A percentile compares a stretch with the other conserved stretches of the same genome.
Evolutionary conservation across 2,888 invertebrate genomes (phyloP).

Genomic region (Syritta pipiens): DNA sequence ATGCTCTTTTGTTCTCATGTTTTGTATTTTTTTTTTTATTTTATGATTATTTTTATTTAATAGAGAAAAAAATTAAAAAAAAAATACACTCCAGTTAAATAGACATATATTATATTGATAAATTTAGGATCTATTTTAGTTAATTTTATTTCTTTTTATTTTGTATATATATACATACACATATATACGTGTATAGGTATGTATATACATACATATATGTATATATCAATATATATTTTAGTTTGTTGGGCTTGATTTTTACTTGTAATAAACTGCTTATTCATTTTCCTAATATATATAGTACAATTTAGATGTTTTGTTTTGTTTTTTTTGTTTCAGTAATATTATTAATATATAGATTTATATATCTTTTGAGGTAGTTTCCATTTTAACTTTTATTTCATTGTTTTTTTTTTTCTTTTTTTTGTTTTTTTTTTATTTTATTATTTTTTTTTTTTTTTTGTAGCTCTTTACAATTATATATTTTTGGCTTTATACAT

Average conservation of each 20-base stretch:
- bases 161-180: constrained; percentile 16
- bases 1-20: constrained; percentile 17
- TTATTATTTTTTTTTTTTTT: constrained; percentile 21
- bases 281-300: constrained; percentile 64
- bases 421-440: constrained; percentile 39
- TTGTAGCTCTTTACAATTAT: constrained; percentile 59
- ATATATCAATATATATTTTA: constrained; percentile 36
- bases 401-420: constrained; percentile 50
- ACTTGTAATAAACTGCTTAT: constrained; percentile 53
- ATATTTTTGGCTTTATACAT: constrained; percentile 68
- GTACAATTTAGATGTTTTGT: constrained; percentile 65
- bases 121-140: constrained; percentile 43
- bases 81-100: constrained; percentile 53
- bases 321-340: constrained; percentile 35
- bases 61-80: constrained; percentile 40
- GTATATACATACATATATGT: constrained; percentile 12
- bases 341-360: constrained; percentile 59
- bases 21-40: constrained; percentile 17
- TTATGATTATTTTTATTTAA: constrained; percentile 42
- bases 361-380: constrained; percentile 67
- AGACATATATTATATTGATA: constrained; percentile 56
- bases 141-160: constrained; percentile 8
- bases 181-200: constrained; percentile 15
- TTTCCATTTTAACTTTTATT: constrained; percentile 68
- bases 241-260: constrained; percentile 54